These are phyloP conservation scores for Syngnathus scovelli DNA, from an alignment of 2,113 vertebrate species.

Conservation along the genomic window DNA sequence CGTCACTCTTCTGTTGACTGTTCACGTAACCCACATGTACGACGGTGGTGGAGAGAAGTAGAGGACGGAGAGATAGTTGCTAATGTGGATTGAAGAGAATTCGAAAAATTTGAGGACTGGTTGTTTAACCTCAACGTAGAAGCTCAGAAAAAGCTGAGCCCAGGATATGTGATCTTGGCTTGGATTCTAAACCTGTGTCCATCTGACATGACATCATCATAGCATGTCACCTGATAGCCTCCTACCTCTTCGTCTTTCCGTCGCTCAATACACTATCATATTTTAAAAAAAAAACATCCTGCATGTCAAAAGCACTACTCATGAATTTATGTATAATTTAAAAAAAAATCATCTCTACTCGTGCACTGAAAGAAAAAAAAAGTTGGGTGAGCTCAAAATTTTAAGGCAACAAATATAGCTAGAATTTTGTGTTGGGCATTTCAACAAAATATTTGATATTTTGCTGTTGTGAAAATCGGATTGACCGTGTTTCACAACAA, in stretches of 20 bases:
- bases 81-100: too few species aligned
- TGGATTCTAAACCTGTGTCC: slow-evolving; percentile 51
- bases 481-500: too few species aligned
- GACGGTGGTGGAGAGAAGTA: slow-evolving; percentile 38
- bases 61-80: slow-evolving; percentile 32
- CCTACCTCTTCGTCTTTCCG: slow-evolving; percentile 45
- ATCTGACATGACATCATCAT: slow-evolving; percentile 47
- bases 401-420: too few species aligned
- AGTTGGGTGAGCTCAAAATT: too few species aligned
- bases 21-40: slow-evolving; percentile 33
- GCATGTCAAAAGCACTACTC: slow-evolving; percentile 60
- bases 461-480: slow-evolving; percentile 19
- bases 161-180: slow-evolving; percentile 43
- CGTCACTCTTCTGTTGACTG: slow-evolving; percentile 43
- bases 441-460: not conserved
- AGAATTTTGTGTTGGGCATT: too few species aligned
- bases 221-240: slow-evolving; percentile 66
- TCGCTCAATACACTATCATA: slow-evolving; percentile 29
- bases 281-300: slow-evolving; percentile 42
- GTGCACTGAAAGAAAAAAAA: too few species aligned
- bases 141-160: slow-evolving; percentile 35
- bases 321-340: slow-evolving; percentile 60
- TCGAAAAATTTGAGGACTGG: slow-evolving; percentile 18
- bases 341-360: slow-evolving; percentile 22
- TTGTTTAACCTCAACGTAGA: slow-evolving; percentile 29